A percentile compares a stretch with the other conserved stretches of the same genome.
phyloP scores from a whole-genome alignment of 1,140 invertebrate genomes.

The Forficula auricularia region DNA sequence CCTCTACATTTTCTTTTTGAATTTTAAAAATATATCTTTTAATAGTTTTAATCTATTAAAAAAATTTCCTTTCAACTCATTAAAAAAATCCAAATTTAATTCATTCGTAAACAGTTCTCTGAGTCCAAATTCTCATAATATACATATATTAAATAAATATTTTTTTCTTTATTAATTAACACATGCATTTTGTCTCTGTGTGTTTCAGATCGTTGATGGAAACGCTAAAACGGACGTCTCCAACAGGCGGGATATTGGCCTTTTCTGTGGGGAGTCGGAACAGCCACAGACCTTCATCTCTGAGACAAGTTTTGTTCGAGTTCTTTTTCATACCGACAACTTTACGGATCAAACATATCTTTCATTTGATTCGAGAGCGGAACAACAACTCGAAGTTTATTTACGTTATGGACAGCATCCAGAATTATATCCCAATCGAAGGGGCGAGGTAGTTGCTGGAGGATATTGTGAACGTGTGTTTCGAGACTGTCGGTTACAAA shows the following conservation, averaged over 20 bases:
- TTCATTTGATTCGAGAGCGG: slow-evolving; percentile 58
- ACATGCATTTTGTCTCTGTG: too few species aligned
- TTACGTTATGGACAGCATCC: slow-evolving; percentile 79
- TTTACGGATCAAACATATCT: slow-evolving; percentile 78
- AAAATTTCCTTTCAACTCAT: too few species aligned
- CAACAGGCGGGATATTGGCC: slow-evolving; percentile 67
- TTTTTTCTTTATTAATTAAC: too few species aligned
- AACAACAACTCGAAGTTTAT: slow-evolving; percentile 77
- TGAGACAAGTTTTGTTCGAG: slow-evolving; percentile 77
- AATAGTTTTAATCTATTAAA: too few species aligned
- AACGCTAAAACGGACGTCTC: slow-evolving; percentile 71
- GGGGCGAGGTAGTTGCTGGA: slow-evolving; percentile 65
- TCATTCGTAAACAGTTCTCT: too few species aligned
- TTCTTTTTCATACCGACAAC: slow-evolving; percentile 78
- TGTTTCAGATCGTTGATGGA: slow-evolving; percentile 54
- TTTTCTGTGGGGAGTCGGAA: slow-evolving; percentile 83
- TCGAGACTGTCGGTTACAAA: slow-evolving; percentile 67
- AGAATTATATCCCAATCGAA: slow-evolving; percentile 72
- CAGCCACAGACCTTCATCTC: slow-evolving; percentile 86
- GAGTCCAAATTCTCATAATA: too few species aligned
- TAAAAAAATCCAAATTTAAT: too few species aligned
- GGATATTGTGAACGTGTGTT: slow-evolving; percentile 72
- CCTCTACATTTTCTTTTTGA: too few species aligned
- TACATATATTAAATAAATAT: too few species aligned
- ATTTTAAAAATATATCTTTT: too few species aligned